phyloP scores from a whole-genome alignment of 2,888 invertebrate genomes.

The Epinotia ramella region DNA sequence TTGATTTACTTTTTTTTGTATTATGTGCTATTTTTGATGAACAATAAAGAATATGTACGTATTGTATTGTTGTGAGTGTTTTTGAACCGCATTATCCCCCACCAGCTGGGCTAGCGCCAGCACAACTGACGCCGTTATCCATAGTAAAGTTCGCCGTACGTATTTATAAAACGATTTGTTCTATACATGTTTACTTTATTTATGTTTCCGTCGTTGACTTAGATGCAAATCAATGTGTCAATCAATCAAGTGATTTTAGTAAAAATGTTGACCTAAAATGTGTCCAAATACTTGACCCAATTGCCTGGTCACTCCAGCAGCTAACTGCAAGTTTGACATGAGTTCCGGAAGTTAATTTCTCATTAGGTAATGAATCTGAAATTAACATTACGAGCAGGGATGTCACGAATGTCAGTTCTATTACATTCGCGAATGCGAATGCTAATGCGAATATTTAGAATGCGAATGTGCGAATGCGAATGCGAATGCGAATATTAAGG shows the following conservation, averaged over 20 bases:
- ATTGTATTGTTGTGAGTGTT: too few species aligned
- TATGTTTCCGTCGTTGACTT: not conserved
- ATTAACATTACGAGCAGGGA: not conserved
- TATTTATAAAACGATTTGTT: not conserved
- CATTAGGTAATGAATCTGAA: slow-evolving; percentile 16
- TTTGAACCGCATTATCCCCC: too few species aligned
- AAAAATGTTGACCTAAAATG: not conserved
- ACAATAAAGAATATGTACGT: too few species aligned
- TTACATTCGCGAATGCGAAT: too few species aligned
- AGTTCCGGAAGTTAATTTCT: slow-evolving; percentile 11
- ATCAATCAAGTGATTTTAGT: not conserved
- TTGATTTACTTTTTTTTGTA: too few species aligned
- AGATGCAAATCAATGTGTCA: not conserved
- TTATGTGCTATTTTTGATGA: too few species aligned
- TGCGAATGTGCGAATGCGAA: too few species aligned
- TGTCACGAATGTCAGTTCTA: too few species aligned
- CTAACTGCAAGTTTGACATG: not conserved
- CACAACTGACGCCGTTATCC: not conserved
- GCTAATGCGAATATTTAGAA: too few species aligned
- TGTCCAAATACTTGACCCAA: not conserved
- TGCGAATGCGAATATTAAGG: too few species aligned
- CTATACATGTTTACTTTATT: not conserved
- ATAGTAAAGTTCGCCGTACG: not conserved
- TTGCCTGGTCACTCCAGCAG: not conserved
- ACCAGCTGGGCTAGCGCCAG: too few species aligned